Conservation (phyloP, 2,797 vertebrate species). For the Lerista edwardsae region DNA sequence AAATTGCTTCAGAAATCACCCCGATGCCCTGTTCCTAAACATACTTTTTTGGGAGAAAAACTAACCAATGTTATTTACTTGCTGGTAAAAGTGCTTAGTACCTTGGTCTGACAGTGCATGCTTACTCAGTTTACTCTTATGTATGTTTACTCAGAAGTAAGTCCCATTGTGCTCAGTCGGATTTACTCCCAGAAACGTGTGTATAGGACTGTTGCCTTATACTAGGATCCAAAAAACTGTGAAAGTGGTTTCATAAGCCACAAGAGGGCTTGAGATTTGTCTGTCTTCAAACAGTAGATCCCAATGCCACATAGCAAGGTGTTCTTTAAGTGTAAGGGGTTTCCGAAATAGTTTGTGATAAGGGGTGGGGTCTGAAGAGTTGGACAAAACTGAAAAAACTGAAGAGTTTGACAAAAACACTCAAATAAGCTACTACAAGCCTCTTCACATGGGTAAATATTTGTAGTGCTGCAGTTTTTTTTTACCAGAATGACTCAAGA, state of each 20-base stretch:
- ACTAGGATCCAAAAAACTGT: background rate
- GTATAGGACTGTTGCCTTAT: background rate
- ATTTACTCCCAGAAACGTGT: no score
- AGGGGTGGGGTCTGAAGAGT: background rate
- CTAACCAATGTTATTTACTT: background rate
- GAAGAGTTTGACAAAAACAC: background rate
- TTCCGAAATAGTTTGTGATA: background rate
- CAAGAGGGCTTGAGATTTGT: background rate
- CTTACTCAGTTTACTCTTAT: no score
- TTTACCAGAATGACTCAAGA: slow-evolving; percentile 2
- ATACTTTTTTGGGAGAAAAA: background rate
- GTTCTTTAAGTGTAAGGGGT: background rate
- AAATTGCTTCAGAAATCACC: background rate
- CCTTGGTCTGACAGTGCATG: background rate
- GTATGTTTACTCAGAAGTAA: no score
- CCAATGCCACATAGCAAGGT: background rate
- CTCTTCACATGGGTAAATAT: background rate
- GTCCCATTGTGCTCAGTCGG: no score
- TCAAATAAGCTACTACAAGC: background rate
- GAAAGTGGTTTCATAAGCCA: background rate
- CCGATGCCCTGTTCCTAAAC: no score
- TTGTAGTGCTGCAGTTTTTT: no score
- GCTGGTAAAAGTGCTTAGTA: background rate
- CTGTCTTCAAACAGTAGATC: background rate
- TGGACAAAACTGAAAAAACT: background rate